Base-by-base conservation (phyloP, 2,113 vertebrate species). In the Verasper variegatus region DNA sequence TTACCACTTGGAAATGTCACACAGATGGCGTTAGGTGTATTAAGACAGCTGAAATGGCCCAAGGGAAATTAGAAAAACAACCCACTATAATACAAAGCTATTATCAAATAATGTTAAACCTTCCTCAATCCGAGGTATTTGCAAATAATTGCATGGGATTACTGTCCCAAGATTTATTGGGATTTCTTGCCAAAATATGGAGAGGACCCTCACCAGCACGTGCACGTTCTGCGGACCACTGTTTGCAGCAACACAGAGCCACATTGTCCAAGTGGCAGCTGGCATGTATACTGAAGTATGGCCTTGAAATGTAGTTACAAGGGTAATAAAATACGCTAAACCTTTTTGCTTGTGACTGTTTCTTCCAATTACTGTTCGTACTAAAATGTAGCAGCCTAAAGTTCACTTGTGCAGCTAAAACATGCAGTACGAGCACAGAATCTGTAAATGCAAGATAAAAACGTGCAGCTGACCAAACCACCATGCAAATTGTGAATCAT, bases 211-310 rank as follows among this genome's bases (percentile, higher is more conserved):
- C 31, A 61, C 27, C 18, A 27, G n/a, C 31, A 21, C 42, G 15
- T 0, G n/a, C 6, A 5, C 59, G 26, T 55, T 27, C 55, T 51
- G 14, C 27, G n/a, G 5, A 51, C 66, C n/a, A 51, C 24, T 68
- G 26, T 71, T 37, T 60, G 49, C 18, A 24, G 42, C 8, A 9
- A 68, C 24, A 52, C 67, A 82, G 68, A 75, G 56, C 42, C 55
- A 59, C 68, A 76, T 56, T 76, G 68, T 81, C 65, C 42, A 62
- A 68, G 70, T 40, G 52, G n/a, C 45, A 52, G 17, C 14, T 55
- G 24, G 49, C 47, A 55, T 67, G 68, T 70, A 67, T 66, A 23
- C 52, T 20, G 56, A 80, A 76, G 37, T 26, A 52, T 20, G 40
- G 54, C 45, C 56, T 58, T 68, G 45, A 68, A 66, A 69, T 68